Evolutionary conservation across 1,140 invertebrate genomes (phyloP), one percentile per base, ranked within the genome.

Genomic region (Colletes latitarsis): DNA sequence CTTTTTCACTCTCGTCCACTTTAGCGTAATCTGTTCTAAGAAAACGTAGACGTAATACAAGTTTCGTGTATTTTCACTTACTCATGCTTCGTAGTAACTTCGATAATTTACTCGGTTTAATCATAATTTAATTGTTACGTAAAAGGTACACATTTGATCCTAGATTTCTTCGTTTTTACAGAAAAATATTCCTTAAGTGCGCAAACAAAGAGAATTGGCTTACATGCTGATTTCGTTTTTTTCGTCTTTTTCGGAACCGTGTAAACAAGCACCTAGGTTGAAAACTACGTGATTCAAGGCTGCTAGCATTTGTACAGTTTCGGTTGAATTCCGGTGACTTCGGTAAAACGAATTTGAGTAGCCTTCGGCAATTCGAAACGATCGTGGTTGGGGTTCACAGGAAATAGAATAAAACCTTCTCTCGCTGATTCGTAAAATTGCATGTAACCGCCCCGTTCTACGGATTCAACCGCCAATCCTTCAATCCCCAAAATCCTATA

Each of bases 321-420:
- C 58, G 49, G 68, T 72, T 78, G 72, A 78, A 63, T 62, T 72
- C 69, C 30, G 63, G 60, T 10, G 69, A 78, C 60, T 43, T 30
- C 41, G 17, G 5, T 21, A n/a, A 58, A 88, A 73, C 71, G 81
- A 83, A 83, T 87, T 88, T 83, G 78, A 84, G 80, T 84, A 75
- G 87, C 88, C 88, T 78, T 73, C 64, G 83, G 88, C 77, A 70
- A 84, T 86, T 83, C 80, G 72, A 71, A 77, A 39, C 74, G 67
- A 30, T 39, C 39, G 66, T 77, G 80, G 66, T 73, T 30, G 78
- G 74, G 64, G 41, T 67, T 58, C n/a, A 64, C 62, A 68, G 77
- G 81, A 82, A 88, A 88, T 81, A 80, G 86, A 88, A 89, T 84
- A 89, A 88, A 88, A 88, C 81, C 81, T 84, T 86, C 71, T 62